Conservation (phyloP, 2,113 vertebrate genomes). For the Dicerorhinus sumatrensis region DNA sequence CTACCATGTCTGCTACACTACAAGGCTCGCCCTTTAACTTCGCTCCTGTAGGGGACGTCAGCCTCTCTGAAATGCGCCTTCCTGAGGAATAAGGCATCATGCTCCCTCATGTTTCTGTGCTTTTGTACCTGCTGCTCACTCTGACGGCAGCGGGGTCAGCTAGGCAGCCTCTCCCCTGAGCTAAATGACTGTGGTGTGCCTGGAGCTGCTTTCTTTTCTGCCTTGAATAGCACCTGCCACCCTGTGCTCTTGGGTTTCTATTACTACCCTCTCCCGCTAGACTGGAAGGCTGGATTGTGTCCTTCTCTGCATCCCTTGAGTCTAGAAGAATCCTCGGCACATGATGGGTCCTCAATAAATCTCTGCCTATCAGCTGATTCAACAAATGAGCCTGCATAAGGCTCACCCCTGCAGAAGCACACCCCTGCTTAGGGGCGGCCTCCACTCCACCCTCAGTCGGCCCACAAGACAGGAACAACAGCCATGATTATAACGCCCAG, state of each 20-base stretch:
- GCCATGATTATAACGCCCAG: accelerated
- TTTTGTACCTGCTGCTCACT: accelerated
- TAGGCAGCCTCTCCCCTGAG: accelerated
- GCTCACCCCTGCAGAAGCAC: too few species aligned
- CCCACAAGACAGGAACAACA: background rate
- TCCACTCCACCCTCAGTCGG: background rate
- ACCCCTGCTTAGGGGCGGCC: background rate
- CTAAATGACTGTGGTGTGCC: background rate
- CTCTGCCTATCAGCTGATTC: background rate
- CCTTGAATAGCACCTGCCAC: background rate
- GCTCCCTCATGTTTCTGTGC: background rate
- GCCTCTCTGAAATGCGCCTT: background rate
- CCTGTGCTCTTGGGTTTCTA: background rate
- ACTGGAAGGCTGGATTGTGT: background rate
- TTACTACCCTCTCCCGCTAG: background rate
- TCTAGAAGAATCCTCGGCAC: background rate
- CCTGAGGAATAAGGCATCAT: background rate
- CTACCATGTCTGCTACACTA: accelerated
- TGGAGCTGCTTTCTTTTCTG: background rate
- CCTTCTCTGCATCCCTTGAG: background rate
- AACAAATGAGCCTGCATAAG: background rate
- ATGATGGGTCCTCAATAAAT: background rate
- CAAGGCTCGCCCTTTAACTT: accelerated
- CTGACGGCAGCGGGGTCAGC: background rate
- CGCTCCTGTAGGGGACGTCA: accelerated